A percentile compares a stretch with the other conserved stretches of the same genome.
phyloP scores from a whole-genome alignment of 2,113 vertebrate species.

The Ceuthmochares aereus region DNA sequence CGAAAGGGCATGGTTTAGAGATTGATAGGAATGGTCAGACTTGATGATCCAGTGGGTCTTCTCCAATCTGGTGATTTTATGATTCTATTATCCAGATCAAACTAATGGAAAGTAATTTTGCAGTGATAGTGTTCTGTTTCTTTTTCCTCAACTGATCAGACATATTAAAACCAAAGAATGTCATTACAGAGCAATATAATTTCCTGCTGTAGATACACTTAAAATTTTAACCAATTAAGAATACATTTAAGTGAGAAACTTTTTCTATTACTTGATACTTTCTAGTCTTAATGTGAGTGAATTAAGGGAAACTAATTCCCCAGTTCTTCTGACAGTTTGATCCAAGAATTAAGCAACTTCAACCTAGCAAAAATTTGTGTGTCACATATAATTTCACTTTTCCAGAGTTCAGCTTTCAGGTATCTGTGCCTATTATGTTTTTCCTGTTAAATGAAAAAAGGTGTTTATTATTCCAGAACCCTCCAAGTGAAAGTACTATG shows the following conservation, averaged over 20 bases:
- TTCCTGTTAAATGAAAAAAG: not conserved
- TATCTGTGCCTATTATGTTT: not conserved
- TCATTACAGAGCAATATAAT: constrained; percentile 17
- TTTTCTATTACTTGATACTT: constrained; percentile 16
- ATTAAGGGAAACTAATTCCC: not conserved
- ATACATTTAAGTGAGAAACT: not conserved
- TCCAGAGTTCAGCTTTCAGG: not conserved
- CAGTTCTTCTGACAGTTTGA: not conserved
- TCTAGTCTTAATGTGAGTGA: not conserved
- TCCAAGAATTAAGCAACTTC: not conserved
- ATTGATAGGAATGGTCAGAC: no score
- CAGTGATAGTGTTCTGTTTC: not conserved
- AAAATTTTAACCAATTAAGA: constrained; percentile 6
- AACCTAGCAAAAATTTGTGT: not conserved
- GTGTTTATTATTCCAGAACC: not conserved
- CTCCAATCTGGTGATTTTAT: no score
- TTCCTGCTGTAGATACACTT: constrained; percentile 20
- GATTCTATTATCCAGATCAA: not conserved
- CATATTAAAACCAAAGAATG: constrained; percentile 7
- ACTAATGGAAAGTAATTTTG: not conserved
- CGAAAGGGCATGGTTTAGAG: no score
- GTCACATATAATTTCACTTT: not conserved
- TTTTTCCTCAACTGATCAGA: not conserved
- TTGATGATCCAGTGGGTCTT: no score
- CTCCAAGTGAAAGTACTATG: not conserved